A percentile compares a stretch with the other conserved stretches of the same genome.
These are phyloP conservation scores for Aphis gossypii DNA, from an alignment of 1,140 invertebrate species.

Conservation along the genomic window DNA sequence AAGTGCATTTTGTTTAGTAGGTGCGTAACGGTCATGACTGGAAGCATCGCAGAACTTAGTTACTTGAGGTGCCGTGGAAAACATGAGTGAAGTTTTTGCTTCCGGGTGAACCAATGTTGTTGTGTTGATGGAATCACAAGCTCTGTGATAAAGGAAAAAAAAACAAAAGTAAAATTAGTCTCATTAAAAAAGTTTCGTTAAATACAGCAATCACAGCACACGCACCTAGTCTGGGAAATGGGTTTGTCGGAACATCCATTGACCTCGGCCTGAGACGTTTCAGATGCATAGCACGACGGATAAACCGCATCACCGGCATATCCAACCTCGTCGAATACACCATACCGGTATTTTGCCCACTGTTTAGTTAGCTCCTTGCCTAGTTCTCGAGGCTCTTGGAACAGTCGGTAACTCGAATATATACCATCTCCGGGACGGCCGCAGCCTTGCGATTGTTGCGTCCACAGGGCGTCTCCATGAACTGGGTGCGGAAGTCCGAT, in stretches of 20 bases:
- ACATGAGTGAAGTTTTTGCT: constrained; percentile 69
- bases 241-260: constrained; percentile 67
- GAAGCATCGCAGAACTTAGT: constrained; percentile 71
- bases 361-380: constrained; percentile 68
- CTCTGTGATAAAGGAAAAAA: constrained; percentile 63
- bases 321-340: constrained; percentile 75
- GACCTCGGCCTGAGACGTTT: constrained; percentile 62
- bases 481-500: constrained; percentile 67
- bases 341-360: constrained; percentile 75
- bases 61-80: constrained; percentile 65
- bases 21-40: constrained; percentile 70
- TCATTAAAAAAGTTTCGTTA: not conserved
- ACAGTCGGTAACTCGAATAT: constrained; percentile 65
- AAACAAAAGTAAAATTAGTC: constrained; percentile 44
- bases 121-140: constrained; percentile 62
- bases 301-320: constrained; percentile 70
- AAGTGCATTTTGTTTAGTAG: constrained; percentile 75
- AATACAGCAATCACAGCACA: not conserved
- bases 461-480: constrained; percentile 67
- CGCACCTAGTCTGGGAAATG: constrained; percentile 66
- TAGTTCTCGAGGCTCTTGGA: constrained; percentile 63
- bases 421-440: constrained; percentile 70
- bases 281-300: constrained; percentile 67
- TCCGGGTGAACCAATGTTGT: constrained; percentile 65
- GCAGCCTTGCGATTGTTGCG: constrained; percentile 70